Conservation (phyloP, 2,888 invertebrate genomes). For the Bombylius major region DNA sequence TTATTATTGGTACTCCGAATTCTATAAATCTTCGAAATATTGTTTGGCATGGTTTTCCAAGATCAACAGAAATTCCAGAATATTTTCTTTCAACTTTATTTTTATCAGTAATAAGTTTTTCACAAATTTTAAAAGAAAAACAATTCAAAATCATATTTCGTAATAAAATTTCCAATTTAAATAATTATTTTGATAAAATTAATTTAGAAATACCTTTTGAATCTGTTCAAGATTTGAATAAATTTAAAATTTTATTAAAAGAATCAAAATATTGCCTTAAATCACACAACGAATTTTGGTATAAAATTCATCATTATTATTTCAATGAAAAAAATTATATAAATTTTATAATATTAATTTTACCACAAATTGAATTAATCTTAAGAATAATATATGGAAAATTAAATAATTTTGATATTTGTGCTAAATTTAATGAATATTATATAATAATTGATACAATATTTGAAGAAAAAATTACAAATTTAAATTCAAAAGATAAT, state of each 20-base stretch:
- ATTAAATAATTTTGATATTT: conserved; percentile 36
- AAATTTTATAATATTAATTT: conserved; percentile 29
- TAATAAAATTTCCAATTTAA: conserved; percentile 14
- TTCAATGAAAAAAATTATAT: conserved; percentile 23
- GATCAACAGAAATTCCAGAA: conserved; percentile 31
- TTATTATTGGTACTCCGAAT: conserved; percentile 39
- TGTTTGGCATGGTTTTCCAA: conserved; percentile 42
- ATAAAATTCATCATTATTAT: conserved; percentile 19
- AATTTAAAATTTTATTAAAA: neutral
- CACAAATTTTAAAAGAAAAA: conserved; percentile 12
- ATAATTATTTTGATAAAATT: conserved; percentile 2
- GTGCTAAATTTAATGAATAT: conserved; percentile 38
- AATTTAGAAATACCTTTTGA: neutral
- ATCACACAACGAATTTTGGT: conserved; percentile 20
- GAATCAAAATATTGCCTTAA: neutral
- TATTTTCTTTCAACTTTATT: conserved; percentile 30
- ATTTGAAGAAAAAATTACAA: conserved; percentile 22
- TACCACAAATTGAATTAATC: conserved; percentile 39
- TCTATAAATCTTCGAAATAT: conserved; percentile 42
- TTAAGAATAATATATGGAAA: conserved; percentile 35
- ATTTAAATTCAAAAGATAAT: conserved; percentile 6
- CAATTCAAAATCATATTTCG: conserved; percentile 12
- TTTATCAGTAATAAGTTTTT: conserved; percentile 22
- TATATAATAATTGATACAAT: conserved; percentile 42
- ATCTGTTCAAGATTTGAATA: neutral